Conservation (phyloP, 23 tunicate species). For the Corella eumyota region DNA sequence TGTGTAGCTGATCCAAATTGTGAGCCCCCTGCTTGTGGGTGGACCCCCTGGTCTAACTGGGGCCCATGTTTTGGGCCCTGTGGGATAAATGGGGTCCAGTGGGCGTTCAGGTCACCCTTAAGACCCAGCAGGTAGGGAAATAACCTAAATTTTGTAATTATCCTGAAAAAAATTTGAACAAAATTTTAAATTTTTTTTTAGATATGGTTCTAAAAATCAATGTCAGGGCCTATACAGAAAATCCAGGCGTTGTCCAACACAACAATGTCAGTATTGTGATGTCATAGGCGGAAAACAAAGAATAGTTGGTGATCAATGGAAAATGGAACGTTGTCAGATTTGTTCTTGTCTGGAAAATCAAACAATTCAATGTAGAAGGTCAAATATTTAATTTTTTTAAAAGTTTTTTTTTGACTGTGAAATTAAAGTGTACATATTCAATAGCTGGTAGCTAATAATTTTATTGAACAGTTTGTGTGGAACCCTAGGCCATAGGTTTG, state of each 20-base stretch:
- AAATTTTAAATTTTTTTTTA: too few relatives aligned
- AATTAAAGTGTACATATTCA: too few relatives aligned
- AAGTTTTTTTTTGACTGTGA: neutral
- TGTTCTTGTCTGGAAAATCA: conserved; percentile 29
- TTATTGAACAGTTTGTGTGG: too few relatives aligned
- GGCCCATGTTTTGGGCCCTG: conserved; percentile 92
- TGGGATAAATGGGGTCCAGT: conserved; percentile 76
- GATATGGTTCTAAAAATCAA: conserved; percentile 28
- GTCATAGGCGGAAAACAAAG: conserved; percentile 2
- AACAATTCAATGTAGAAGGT: conserved; percentile 41
- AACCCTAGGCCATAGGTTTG: too few relatives aligned
- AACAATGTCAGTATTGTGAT: conserved; percentile 34
- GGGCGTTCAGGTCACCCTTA: conserved; percentile 62
- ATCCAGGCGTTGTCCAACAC: conserved; percentile 46
- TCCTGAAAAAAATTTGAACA: too few relatives aligned
- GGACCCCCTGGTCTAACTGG: conserved; percentile 78
- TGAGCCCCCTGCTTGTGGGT: conserved; percentile 26
- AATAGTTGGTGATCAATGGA: conserved; percentile 68
- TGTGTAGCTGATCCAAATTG: conserved; percentile 42
- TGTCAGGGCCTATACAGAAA: conserved; percentile 52
- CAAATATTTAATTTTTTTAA: neutral
- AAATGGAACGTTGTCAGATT: conserved; percentile 17
- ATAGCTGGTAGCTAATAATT: too few relatives aligned
- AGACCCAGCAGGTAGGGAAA: conserved; percentile 40
- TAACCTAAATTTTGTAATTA: neutral